phyloP scores from a whole-genome alignment of 1,140 invertebrate genomes.

The Drosophila mojavensis region DNA sequence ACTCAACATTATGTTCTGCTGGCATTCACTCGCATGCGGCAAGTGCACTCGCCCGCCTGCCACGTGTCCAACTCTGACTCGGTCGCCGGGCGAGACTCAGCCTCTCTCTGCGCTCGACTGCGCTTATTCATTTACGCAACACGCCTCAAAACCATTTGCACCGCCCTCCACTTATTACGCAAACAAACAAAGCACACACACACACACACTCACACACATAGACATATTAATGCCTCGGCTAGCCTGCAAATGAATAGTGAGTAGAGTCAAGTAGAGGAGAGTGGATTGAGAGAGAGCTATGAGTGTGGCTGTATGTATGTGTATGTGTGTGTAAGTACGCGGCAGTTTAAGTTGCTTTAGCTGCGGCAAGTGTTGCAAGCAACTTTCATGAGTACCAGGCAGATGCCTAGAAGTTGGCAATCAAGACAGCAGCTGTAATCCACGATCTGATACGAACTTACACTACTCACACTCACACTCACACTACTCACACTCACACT shows the following conservation, averaged over 20 bases:
- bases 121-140: constrained; percentile 78
- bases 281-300: constrained; percentile 18
- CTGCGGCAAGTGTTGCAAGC: constrained; percentile 39
- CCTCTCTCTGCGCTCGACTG: constrained; percentile 39
- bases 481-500: too few species aligned
- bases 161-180: constrained; percentile 59
- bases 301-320: constrained; percentile 25
- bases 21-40: constrained; percentile 38
- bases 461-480: neutral
- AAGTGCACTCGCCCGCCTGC: constrained; percentile 57
- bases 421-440: constrained; percentile 11
- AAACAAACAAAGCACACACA: constrained; percentile 30
- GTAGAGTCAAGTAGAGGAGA: neutral
- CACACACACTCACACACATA: constrained; percentile 20
- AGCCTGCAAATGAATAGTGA: constrained; percentile 77
- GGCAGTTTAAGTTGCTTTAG: constrained; percentile 55
- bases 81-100: constrained; percentile 15
- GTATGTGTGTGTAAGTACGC: constrained; percentile 19
- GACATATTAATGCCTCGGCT: constrained; percentile 28
- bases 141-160: constrained; percentile 52
- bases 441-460: constrained; percentile 1
- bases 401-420: constrained; percentile 12
- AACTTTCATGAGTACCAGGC: neutral
- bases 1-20: constrained; percentile 62
- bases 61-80: constrained; percentile 60